Base-by-base conservation (phyloP, 2,888 invertebrate species). In the Hydraecia micacea region DNA sequence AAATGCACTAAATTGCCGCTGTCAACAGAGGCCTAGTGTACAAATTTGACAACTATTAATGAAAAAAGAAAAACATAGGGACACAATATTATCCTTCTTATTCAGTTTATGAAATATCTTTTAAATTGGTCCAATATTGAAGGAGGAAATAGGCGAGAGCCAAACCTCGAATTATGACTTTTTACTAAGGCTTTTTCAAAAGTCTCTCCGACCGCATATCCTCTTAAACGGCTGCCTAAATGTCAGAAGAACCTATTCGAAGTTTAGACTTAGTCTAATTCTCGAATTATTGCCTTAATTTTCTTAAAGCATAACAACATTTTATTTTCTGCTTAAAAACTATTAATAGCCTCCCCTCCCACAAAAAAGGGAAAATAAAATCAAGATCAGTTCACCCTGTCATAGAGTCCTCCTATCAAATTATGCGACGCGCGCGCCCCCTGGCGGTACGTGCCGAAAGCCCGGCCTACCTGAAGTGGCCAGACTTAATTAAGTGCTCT, bases 401-500 rank as follows among this genome's bases (percentile, higher is more conserved):
- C 75, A 79, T 74, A 69, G 79, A 70, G 83, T 69, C 60, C 83
- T 84, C 25, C 68, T 79, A 74, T 83, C 87, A 85, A 86, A 83
- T 86, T 83, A 85, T 85, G 87, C 84, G 73, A 21, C 75, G 86
- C 73, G 73, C 39, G 70, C 73, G 80, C 80, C 74, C 80, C 66
- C 87, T 79, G 74, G 60, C 75, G 73, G 81, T 49, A 77, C 87
- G 89, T 87, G 87, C 87, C 76, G 80, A 81, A 87, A 79, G 13
- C 66, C 68, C 76, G 73, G 76, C 71, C 84, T 71, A 86, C 80
- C 87, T 77, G 80, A 79, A 81, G 87, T 85, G 87, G 77, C 72
- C 83, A 76, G 84, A 85, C 83, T 86, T 87, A 88, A 90, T 89
- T 85, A 87, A 90, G 87, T 79, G 85, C 82, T 67, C 73, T 80